A percentile compares a stretch with the other conserved stretches of the same genome.
Conservation (phyloP, 1,140 invertebrate genomes). For the Scaptomyza hsui region DNA sequence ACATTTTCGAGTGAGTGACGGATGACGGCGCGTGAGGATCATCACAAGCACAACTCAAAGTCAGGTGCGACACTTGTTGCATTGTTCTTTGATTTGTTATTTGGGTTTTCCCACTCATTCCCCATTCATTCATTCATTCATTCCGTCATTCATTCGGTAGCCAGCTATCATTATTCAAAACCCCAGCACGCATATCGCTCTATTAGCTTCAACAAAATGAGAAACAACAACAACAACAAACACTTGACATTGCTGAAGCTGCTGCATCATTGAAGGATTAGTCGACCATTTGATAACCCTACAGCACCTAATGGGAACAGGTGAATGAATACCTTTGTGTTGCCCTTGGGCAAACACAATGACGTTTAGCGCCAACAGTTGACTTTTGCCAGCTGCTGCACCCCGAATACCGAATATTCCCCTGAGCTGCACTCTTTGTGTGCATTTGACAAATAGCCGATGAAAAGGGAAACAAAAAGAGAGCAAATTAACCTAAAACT, state of each 20-base stretch:
- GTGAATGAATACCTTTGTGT: constrained; percentile 17
- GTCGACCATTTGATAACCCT: constrained; percentile 61
- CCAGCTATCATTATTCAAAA: constrained; percentile 63
- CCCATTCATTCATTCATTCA: constrained; percentile 15
- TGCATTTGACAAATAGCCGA: constrained; percentile 9
- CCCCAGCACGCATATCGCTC: constrained; percentile 28
- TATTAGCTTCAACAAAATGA: constrained; percentile 12
- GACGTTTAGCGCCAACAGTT: constrained; percentile 22
- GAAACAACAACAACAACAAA: constrained; percentile 27
- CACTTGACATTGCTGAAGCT: constrained; percentile 29
- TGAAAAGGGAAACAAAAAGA: neutral
- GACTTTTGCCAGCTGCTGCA: constrained; percentile 41
- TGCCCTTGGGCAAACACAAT: constrained; percentile 41
- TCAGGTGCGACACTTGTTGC: constrained; percentile 50
- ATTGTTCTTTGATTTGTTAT: constrained; percentile 17
- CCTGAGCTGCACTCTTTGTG: constrained; percentile 27
- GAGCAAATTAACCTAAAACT: neutral
- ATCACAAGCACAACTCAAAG: constrained; percentile 11
- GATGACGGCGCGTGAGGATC: constrained; percentile 74
- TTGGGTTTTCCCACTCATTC: constrained; percentile 17
- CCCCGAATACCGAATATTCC: constrained; percentile 22
- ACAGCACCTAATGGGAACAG: constrained; percentile 29
- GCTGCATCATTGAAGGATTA: constrained; percentile 62
- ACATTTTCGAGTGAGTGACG: constrained; percentile 55
- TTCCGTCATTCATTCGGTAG: constrained; percentile 11